Evolutionary conservation across 2,113 vertebrate species (phyloP), one percentile per base, ranked within the genome.

Genomic region (Camarhynchus parvulus): DNA sequence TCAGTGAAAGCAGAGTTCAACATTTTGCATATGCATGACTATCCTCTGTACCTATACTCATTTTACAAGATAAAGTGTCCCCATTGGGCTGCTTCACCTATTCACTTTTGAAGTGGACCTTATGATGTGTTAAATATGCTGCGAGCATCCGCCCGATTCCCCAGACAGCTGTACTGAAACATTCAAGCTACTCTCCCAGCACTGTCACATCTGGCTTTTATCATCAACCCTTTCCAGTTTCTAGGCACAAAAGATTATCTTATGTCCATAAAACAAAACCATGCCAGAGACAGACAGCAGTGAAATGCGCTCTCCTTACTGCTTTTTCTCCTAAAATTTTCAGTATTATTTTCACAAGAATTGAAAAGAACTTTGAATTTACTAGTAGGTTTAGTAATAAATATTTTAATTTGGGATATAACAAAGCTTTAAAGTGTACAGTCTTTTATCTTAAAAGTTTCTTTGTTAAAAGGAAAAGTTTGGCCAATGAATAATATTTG

Each of bases 141-240:
- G 85, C 0, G 3, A 58, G 92, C 89, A 94, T 95, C 89, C 16
- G 23, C 58, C 59, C 0, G 0, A 70, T 83, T 95, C 92, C 80
- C 70, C 76, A 80, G 73, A 53, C 86, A 73, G 63, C 59, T 89
- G 59, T 52, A 52, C 14, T 72, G 77, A 84, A 96, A 93, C 46
- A 22, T 78, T 95, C 86, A 78, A 62, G 49, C 13, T 74, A 13
- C 81, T 91, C 64, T 87, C 74, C 74, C 68, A 89, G 77, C 3
- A 3, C 67, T 91, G 63, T 77, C 70, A 90, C 90, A 96, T 90
- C 91, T 95, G 92, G 86, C 62, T 96, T 93, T 94, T 92, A 90
- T 89, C 93, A 96, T 2, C 4, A 81, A 93, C 35, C 23, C 37
- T 88, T 91, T 95, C 82, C 93, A 93, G 85, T 69, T 92, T 90